These are phyloP conservation scores for Vulpes vulpes DNA, from an alignment of 2,113 vertebrate genomes.

Conservation along the genomic window DNA sequence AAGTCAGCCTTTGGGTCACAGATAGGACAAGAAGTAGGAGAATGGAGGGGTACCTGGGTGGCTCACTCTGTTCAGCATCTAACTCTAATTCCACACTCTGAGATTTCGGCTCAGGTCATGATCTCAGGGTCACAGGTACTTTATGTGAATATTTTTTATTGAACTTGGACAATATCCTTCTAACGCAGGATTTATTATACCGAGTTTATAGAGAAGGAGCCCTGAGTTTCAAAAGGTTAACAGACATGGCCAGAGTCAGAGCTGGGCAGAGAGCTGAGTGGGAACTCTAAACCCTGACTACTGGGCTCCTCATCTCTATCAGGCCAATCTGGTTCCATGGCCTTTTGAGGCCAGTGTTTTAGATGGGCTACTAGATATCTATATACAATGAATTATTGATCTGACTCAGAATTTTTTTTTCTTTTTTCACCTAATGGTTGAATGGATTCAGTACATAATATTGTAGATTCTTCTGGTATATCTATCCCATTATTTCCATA, in stretches of 20 bases:
- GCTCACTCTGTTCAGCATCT: neutral
- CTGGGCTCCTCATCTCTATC: neutral
- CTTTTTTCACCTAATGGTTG: neutral
- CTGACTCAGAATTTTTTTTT: neutral
- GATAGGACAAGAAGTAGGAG: neutral
- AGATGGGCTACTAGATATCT: neutral
- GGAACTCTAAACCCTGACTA: neutral
- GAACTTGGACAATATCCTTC: neutral
- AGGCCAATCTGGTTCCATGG: neutral
- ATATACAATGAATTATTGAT: neutral
- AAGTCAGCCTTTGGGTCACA: neutral
- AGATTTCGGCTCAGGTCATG: neutral
- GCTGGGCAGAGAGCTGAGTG: neutral
- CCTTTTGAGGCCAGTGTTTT: neutral
- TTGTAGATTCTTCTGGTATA: neutral
- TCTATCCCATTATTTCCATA: neutral
- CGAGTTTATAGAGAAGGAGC: neutral
- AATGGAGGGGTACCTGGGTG: neutral
- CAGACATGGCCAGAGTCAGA: neutral
- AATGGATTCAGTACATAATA: neutral
- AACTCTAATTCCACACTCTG: neutral
- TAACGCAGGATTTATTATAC: neutral
- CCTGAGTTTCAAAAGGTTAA: neutral
- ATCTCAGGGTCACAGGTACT: neutral
- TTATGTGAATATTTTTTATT: neutral